phyloP scores from a whole-genome alignment of 1,140 invertebrate species.

The Magallana ariakensis region DNA sequence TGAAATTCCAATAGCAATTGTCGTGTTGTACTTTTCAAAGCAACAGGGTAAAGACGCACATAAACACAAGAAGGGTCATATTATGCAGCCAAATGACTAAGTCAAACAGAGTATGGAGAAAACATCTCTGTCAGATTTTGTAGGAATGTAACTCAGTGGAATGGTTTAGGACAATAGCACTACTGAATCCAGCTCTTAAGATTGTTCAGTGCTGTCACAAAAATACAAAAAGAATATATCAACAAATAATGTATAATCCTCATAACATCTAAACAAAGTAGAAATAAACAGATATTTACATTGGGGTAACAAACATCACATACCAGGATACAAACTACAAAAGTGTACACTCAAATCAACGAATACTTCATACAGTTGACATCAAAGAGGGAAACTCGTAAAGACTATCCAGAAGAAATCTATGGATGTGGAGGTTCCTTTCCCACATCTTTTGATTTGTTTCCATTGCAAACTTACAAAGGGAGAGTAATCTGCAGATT shows the following conservation, averaged over 20 bases:
- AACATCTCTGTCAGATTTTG: too few species aligned
- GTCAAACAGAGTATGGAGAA: too few species aligned
- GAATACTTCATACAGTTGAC: background rate
- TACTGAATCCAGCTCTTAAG: background rate
- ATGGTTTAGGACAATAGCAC: background rate
- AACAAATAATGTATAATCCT: background rate
- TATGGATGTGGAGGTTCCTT: background rate
- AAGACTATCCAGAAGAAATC: background rate
- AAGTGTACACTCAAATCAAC: background rate
- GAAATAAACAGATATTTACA: conserved; percentile 17
- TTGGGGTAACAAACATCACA: background rate
- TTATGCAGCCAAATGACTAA: background rate
- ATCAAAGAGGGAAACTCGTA: background rate
- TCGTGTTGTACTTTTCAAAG: too few species aligned
- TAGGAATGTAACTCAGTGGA: background rate
- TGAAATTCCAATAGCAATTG: too few species aligned
- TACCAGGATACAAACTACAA: background rate
- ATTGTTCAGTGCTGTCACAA: background rate
- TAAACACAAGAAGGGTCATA: background rate
- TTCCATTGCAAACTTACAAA: conserved; percentile 20
- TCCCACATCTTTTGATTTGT: conserved; percentile 2
- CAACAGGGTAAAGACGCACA: background rate
- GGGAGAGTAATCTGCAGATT: background rate
- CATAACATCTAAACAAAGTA: conserved; percentile 17
- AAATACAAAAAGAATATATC: background rate